These are phyloP conservation scores for Erebia ligea DNA, from an alignment of 2,888 invertebrate species.

Conservation along the genomic window DNA sequence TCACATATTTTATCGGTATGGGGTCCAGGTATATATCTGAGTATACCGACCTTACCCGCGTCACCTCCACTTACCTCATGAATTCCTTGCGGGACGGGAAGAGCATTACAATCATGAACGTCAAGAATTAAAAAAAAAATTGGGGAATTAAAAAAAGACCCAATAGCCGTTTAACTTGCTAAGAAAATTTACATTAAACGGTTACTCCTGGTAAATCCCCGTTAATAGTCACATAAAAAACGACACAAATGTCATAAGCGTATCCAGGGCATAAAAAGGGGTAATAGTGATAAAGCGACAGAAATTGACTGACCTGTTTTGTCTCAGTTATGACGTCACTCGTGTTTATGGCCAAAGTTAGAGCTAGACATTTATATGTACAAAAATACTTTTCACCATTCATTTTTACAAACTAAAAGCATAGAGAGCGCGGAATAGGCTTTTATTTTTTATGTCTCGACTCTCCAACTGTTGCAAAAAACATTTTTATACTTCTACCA, in stretches of 20 bases:
- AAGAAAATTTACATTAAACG: neutral
- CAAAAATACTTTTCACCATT: conserved; percentile 6
- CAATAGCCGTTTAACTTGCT: neutral
- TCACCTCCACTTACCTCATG: no score
- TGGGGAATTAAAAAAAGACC: no score
- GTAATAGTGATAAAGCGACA: conserved; percentile 33
- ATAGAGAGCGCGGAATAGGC: neutral
- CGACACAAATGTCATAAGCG: conserved; percentile 14
- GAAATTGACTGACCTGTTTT: conserved; percentile 29
- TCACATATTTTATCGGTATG: no score
- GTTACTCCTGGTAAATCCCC: neutral
- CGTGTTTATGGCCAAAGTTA: conserved; percentile 29
- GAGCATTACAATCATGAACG: no score
- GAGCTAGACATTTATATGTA: conserved; percentile 16
- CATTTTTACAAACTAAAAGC: conserved; percentile 5
- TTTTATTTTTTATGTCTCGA: conserved; percentile 1
- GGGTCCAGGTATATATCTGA: no score
- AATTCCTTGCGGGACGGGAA: no score
- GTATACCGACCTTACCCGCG: no score
- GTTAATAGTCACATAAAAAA: conserved; percentile 15
- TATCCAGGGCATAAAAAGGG: conserved; percentile 23
- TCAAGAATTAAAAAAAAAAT: no score
- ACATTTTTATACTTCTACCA: no score
- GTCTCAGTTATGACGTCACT: conserved; percentile 34
- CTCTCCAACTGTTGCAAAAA: neutral